phyloP scores from a whole-genome alignment of 30 jellyfish, hydroid and myxozoan species.

The Sanderia malayensis region DNA sequence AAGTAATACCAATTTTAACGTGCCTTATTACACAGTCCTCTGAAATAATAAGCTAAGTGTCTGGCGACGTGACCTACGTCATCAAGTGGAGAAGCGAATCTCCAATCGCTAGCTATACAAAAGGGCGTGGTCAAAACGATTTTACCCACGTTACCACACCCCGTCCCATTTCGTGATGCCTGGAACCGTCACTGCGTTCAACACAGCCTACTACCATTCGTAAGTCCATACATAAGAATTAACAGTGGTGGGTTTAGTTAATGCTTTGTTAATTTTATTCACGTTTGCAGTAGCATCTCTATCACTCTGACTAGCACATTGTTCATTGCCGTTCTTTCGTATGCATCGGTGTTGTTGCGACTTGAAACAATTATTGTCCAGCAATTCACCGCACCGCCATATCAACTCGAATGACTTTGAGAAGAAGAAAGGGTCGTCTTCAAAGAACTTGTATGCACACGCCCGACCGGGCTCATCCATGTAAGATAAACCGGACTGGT shows the following conservation, averaged over 20 bases:
- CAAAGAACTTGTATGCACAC: slow-evolving; percentile 82
- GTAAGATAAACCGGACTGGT: slow-evolving; percentile 75
- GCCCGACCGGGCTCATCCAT: slow-evolving; percentile 62
- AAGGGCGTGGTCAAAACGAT: too few relatives aligned
- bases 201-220: slow-evolving; percentile 81
- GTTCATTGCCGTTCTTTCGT: slow-evolving; percentile 22
- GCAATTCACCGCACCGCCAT: slow-evolving; percentile 80
- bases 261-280: slow-evolving; percentile 13
- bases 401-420: slow-evolving; percentile 37
- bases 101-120: too few relatives aligned
- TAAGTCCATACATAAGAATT: slow-evolving; percentile 78
- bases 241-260: slow-evolving; percentile 32
- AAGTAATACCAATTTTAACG: too few relatives aligned
- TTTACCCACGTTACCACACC: too few relatives aligned
- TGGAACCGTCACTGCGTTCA: too few relatives aligned
- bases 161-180: too few relatives aligned
- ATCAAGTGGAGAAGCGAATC: too few relatives aligned
- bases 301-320: slow-evolving; percentile 28
- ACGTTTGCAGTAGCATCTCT: slow-evolving; percentile 24
- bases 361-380: slow-evolving; percentile 49
- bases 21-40: too few relatives aligned
- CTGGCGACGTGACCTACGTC: too few relatives aligned
- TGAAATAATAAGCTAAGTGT: too few relatives aligned
- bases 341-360: slow-evolving; percentile 19
- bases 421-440: slow-evolving; percentile 70